A percentile compares a stretch with the other conserved stretches of the same genome.
phyloP scores from a whole-genome alignment of 2,888 invertebrate species.

The Nomada flava region DNA sequence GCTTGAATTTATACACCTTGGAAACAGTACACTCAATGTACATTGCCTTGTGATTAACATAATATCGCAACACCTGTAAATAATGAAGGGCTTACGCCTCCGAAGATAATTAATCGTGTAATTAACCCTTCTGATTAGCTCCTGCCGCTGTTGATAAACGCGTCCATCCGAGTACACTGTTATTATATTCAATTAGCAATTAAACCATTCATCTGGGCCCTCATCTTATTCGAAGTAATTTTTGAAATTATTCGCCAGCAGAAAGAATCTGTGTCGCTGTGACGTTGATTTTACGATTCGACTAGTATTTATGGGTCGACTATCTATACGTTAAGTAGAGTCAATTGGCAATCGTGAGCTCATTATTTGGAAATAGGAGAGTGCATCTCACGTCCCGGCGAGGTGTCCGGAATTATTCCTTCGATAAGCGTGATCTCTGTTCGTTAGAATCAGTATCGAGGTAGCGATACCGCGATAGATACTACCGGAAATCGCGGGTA shows the following conservation, averaged over 20 bases:
- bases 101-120: constrained; percentile 10
- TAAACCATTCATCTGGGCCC: neutral
- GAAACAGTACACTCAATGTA: neutral
- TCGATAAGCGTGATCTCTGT: constrained; percentile 3
- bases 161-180: neutral
- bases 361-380: neutral
- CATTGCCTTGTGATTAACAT: constrained; percentile 7
- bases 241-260: neutral
- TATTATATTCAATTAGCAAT: constrained; percentile 30
- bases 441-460: constrained; percentile 28
- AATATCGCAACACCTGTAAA: neutral
- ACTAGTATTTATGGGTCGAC: no score
- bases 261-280: neutral
- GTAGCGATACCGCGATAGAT: neutral
- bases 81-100: constrained; percentile 12
- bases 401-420: neutral
- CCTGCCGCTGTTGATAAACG: neutral
- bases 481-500: constrained; percentile 43
- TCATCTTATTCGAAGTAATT: neutral
- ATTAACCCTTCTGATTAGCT: constrained; percentile 7
- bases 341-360: constrained; percentile 10
- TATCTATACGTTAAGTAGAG: neutral
- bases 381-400: neutral
- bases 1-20: neutral
- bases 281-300: no score